A percentile compares a stretch with the other conserved stretches of the same genome.
phyloP scores from a whole-genome alignment of 2,113 vertebrate species.

The Dinomys branickii region DNA sequence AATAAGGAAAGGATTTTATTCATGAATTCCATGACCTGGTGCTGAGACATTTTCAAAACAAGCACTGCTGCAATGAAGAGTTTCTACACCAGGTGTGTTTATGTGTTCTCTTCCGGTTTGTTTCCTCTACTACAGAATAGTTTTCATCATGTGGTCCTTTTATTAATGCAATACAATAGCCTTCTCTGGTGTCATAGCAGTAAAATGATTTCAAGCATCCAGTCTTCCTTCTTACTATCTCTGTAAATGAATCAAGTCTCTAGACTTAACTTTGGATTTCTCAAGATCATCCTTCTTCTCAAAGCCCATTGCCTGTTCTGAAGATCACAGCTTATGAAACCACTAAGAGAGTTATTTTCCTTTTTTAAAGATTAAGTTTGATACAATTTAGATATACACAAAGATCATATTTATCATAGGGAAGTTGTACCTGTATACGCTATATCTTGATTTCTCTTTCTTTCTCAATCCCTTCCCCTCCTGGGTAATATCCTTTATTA shows the following conservation, averaged over 20 bases:
- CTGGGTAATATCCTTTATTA: conserved; percentile 39
- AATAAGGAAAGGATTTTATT: conserved; percentile 84
- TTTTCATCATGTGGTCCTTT: conserved; percentile 57
- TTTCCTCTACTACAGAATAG: conserved; percentile 52
- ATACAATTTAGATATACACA: not conserved
- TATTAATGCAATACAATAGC: conserved; percentile 45
- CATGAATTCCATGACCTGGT: conserved; percentile 84
- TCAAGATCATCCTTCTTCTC: not conserved
- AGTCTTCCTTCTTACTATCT: not conserved
- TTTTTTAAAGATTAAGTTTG: not conserved
- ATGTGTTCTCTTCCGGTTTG: conserved; percentile 65
- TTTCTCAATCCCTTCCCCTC: not conserved
- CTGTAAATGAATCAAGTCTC: fast-evolving
- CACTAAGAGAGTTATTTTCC: not conserved
- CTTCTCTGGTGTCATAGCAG: not conserved
- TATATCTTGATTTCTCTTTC: not conserved
- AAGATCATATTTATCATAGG: not conserved
- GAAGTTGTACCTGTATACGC: not conserved
- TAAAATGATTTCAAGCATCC: not conserved
- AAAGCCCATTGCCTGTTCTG: not conserved
- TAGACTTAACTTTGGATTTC: not conserved
- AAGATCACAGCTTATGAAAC: not conserved
- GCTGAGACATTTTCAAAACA: conserved; percentile 85
- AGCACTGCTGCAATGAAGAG: conserved; percentile 80
- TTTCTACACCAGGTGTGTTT: conserved; percentile 79